Evolutionary conservation across 2,888 invertebrate genomes (phyloP).

Genomic region (Amphipoea lucens): DNA sequence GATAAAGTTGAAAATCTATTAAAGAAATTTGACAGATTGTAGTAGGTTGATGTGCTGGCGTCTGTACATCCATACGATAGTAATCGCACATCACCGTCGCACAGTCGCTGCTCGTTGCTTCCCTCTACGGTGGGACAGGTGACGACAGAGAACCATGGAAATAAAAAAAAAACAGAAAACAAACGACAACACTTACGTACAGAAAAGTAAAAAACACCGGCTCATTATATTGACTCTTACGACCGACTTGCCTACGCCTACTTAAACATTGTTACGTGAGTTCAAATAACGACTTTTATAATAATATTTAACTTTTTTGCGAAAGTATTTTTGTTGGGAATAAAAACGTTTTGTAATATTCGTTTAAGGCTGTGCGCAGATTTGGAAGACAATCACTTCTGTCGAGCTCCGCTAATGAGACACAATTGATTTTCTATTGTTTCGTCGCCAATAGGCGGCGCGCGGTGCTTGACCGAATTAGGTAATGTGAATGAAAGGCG

Average conservation of each 20-base stretch:
- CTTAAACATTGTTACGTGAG: conserved; percentile 38
- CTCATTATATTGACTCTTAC: conserved; percentile 40
- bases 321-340: conserved; percentile 22
- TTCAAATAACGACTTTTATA: conserved; percentile 14
- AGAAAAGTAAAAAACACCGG: conserved; percentile 2
- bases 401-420: too few species aligned
- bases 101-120: neutral
- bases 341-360: conserved; percentile 1
- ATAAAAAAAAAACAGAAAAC: neutral
- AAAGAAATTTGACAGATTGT: too few species aligned
- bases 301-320: conserved; percentile 37
- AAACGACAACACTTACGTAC: neutral
- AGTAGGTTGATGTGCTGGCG: too few species aligned
- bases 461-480: neutral
- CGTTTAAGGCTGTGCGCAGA: neutral
- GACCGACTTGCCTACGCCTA: conserved; percentile 5
- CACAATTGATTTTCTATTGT: too few species aligned
- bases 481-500: neutral
- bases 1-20: too few species aligned
- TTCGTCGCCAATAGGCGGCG: too few species aligned
- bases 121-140: neutral
- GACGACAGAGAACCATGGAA: neutral
- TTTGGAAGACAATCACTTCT: neutral
- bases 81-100: neutral
- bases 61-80: neutral